These are phyloP conservation scores for Mohoua ochrocephala DNA, from an alignment of 2,113 vertebrate species.

Conservation along the genomic window DNA sequence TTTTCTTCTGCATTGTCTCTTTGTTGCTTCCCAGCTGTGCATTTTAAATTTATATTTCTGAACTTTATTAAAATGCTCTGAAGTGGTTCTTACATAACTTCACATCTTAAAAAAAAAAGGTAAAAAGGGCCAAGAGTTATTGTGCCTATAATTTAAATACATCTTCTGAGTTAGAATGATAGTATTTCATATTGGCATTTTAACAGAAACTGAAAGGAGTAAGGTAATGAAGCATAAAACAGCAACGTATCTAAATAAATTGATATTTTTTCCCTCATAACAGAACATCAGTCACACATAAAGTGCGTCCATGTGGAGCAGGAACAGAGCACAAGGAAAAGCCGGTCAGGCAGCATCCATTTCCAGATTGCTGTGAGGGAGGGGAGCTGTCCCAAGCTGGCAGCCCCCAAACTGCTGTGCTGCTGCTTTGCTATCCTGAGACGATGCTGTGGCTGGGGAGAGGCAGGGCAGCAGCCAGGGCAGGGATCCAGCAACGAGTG, in stretches of 20 bases:
- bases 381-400: not conserved
- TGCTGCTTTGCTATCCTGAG: not conserved
- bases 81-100: not conserved
- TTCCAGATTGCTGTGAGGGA: not conserved
- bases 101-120: not conserved
- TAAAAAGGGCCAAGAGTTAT: not conserved
- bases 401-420: not conserved
- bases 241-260: not conserved
- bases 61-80: not conserved
- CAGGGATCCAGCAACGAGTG: accelerated
- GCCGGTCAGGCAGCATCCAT: not conserved
- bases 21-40: not conserved
- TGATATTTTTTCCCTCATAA: not conserved
- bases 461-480: not conserved
- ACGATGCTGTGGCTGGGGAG: not conserved
- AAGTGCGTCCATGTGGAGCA: not conserved
- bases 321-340: not conserved
- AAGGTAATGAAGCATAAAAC: not conserved
- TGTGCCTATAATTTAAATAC: not conserved
- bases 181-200: not conserved
- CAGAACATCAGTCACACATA: not conserved
- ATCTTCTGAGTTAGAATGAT: not conserved
- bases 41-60: not conserved
- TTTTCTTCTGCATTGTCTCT: not conserved
- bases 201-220: not conserved